Conservation (phyloP, 2,888 invertebrate species). For the Drosophila emarginata region DNA sequence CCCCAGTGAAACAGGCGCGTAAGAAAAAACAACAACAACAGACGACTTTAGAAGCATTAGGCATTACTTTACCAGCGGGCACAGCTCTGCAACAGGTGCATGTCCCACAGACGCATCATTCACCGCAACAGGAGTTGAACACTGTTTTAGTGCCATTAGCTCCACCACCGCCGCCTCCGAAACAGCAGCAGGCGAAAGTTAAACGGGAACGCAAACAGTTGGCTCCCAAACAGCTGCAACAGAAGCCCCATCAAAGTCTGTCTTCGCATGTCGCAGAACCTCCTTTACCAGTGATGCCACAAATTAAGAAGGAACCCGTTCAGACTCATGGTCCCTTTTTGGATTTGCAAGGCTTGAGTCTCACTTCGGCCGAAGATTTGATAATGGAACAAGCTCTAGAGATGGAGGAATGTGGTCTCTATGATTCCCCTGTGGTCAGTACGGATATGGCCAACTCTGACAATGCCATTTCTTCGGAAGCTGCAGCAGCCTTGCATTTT, state of each 20-base stretch:
- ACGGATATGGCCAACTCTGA: slow-evolving; percentile 71
- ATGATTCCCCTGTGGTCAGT: slow-evolving; percentile 62
- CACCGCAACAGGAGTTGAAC: slow-evolving; percentile 39
- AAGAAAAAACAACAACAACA: slow-evolving; percentile 70
- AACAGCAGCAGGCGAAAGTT: slow-evolving; percentile 61
- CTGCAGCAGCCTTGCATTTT: slow-evolving; percentile 76
- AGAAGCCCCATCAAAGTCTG: slow-evolving; percentile 49
- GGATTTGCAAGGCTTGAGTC: slow-evolving; percentile 79
- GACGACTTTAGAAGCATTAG: slow-evolving; percentile 65
- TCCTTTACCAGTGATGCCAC: slow-evolving; percentile 29
- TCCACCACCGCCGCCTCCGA: slow-evolving; percentile 44
- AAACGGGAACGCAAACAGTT: slow-evolving; percentile 78
- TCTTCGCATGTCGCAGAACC: background rate
- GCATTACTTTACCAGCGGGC: slow-evolving; percentile 65
- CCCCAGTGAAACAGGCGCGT: slow-evolving; percentile 55
- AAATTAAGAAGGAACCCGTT: slow-evolving; percentile 64
- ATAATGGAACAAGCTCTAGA: slow-evolving; percentile 82
- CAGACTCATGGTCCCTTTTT: slow-evolving; percentile 63
- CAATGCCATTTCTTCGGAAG: slow-evolving; percentile 77
- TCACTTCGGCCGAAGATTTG: slow-evolving; percentile 81
- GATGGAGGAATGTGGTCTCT: slow-evolving; percentile 81
- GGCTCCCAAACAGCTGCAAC: slow-evolving; percentile 77
- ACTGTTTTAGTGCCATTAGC: slow-evolving; percentile 34
- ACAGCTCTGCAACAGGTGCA: slow-evolving; percentile 61
- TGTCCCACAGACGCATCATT: slow-evolving; percentile 21